phyloP scores from a whole-genome alignment of 2,888 invertebrate species.

The Philonicus albiceps region DNA sequence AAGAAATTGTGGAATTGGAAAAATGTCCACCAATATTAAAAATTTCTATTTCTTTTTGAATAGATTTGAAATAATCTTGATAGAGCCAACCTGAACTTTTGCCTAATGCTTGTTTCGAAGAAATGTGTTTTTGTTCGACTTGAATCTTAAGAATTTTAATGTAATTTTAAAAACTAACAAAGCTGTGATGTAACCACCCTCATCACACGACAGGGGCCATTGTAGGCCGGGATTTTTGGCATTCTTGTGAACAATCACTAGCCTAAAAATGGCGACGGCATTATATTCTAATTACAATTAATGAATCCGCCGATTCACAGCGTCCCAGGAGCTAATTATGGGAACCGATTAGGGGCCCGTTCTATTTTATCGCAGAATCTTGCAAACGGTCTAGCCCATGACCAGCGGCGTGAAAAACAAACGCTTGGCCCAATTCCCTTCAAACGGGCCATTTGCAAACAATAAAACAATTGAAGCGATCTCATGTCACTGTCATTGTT shows the following conservation, averaged over 20 bases:
- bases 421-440: neutral
- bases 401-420: neutral
- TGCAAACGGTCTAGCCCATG: neutral
- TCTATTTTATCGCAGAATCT: neutral
- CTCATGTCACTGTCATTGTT: slow-evolving; percentile 32
- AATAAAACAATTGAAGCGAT: slow-evolving; percentile 25
- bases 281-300: neutral
- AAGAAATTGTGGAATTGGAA: neutral
- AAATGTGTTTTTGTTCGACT: neutral
- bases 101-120: neutral
- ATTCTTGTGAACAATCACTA: neutral
- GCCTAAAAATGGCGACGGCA: neutral
- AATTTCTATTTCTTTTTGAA: too few species aligned
- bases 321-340: neutral
- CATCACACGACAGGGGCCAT: neutral
- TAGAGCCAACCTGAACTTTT: neutral
- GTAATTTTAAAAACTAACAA: neutral
- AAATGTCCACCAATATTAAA: neutral
- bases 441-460: slow-evolving; percentile 7
- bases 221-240: neutral
- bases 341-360: neutral
- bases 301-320: neutral
- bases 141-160: neutral
- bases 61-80: neutral
- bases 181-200: neutral